Conservation (phyloP, 2,113 vertebrate genomes). For the Haemorhous mexicanus region DNA sequence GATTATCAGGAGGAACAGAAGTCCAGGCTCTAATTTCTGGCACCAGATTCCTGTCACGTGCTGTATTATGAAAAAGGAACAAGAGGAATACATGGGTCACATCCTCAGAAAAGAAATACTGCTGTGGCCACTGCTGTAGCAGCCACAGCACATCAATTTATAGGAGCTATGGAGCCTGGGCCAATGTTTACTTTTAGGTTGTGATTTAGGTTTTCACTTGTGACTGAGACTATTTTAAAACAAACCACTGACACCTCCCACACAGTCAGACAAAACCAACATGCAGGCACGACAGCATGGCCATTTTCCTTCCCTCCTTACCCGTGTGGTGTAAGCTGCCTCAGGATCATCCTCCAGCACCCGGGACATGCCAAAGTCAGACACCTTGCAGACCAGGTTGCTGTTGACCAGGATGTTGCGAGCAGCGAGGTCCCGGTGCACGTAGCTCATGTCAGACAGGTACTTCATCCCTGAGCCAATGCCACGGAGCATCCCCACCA, state of each 20-base stretch:
- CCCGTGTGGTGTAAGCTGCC: slow-evolving; percentile 95
- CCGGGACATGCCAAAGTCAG: slow-evolving; percentile 97
- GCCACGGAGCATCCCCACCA: slow-evolving; percentile 95
- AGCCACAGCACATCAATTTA: not conserved
- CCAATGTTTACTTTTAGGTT: not conserved
- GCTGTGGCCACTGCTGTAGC: not conserved
- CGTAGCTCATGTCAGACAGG: slow-evolving; percentile 97
- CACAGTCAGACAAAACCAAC: not conserved
- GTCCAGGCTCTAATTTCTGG: not conserved
- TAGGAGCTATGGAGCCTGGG: not conserved
- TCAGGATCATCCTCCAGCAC: slow-evolving; percentile 96
- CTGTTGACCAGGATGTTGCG: slow-evolving; percentile 97
- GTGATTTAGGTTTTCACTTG: not conserved
- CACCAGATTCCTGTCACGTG: not conserved
- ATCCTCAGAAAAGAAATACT: not conserved
- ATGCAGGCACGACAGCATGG: not conserved
- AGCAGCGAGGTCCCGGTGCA: slow-evolving; percentile 94
- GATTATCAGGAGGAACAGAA: not conserved
- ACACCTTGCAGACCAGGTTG: slow-evolving; percentile 98
- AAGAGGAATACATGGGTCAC: not conserved
- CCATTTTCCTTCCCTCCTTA: slow-evolving; percentile 53
- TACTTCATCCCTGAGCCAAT: slow-evolving; percentile 98
- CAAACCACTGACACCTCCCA: not conserved
- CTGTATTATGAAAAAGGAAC: not conserved
- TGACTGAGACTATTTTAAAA: slow-evolving; percentile 8